Evolutionary conservation across 2,797 vertebrate genomes (phyloP).

Genomic region (Pygocentrus nattereri): DNA sequence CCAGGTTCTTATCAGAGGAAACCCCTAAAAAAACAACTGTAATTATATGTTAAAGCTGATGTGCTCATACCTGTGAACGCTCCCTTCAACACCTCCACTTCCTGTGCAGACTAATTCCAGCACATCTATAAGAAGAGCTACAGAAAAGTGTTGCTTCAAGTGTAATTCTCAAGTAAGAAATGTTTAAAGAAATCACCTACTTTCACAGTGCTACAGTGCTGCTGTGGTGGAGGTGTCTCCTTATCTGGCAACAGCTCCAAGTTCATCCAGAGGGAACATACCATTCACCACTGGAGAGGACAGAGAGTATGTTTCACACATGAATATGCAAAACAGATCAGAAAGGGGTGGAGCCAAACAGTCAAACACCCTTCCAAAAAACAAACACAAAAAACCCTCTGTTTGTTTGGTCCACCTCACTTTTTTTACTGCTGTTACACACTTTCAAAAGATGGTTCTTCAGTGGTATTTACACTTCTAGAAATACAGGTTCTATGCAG

Average conservation of each 20-base stretch:
- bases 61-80: conserved; percentile 9
- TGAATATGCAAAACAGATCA: conserved; percentile 46
- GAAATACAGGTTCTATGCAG: too few relatives aligned
- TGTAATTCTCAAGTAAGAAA: neutral
- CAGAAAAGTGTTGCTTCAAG: neutral
- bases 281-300: conserved; percentile 59
- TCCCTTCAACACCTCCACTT: neutral
- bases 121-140: neutral
- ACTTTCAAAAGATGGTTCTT: too few relatives aligned
- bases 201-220: conserved; percentile 9
- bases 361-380: neutral
- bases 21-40: too few relatives aligned
- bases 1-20: too few relatives aligned
- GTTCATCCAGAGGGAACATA: conserved; percentile 46
- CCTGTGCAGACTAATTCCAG: neutral
- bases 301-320: conserved; percentile 37
- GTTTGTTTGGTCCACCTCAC: neutral
- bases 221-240: conserved; percentile 4
- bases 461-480: too few relatives aligned
- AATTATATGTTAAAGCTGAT: neutral
- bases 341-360: neutral
- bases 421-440: too few relatives aligned
- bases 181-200: neutral
- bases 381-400: neutral
- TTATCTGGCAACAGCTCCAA: conserved; percentile 62